Conservation (phyloP, 2,113 vertebrate species). For the Perca flavescens region DNA sequence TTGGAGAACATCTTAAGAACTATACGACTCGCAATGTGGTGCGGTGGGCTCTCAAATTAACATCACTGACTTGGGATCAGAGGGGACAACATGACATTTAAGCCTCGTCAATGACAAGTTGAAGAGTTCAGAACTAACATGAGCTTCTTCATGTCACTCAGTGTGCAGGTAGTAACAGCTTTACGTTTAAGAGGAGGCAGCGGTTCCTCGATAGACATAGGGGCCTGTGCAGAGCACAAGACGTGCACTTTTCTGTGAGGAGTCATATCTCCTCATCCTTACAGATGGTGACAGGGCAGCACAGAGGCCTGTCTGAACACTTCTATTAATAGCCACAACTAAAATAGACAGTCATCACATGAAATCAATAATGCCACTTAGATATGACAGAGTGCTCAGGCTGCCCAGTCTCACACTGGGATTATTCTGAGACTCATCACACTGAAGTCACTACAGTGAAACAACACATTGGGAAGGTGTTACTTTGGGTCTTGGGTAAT, state of each 20-base stretch:
- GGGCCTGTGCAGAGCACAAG: background rate
- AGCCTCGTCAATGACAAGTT: background rate
- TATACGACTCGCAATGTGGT: background rate
- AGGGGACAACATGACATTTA: conserved; percentile 2
- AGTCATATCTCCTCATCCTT: conserved; percentile 57
- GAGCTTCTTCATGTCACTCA: background rate
- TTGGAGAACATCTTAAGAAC: background rate
- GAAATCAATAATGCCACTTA: conserved; percentile 81
- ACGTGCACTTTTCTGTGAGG: conserved; percentile 34
- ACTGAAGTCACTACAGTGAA: background rate
- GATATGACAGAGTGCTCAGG: conserved; percentile 66
- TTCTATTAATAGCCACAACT: conserved; percentile 73
- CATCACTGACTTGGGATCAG: background rate
- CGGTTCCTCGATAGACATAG: background rate
- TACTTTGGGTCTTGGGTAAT: background rate
- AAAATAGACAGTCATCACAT: conserved; percentile 80
- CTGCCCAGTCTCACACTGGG: conserved; percentile 21
- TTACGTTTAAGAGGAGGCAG: background rate
- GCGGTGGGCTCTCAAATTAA: background rate
- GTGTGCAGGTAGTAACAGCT: background rate
- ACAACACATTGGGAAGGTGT: background rate
- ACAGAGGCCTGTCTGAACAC: conserved; percentile 36
- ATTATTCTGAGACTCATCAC: conserved; percentile 41
- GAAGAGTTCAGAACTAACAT: conserved; percentile 2
- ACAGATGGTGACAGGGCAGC: conserved; percentile 45